These are phyloP conservation scores for Liparis tanakae DNA, from an alignment of 2,797 vertebrate species.

Conservation along the genomic window DNA sequence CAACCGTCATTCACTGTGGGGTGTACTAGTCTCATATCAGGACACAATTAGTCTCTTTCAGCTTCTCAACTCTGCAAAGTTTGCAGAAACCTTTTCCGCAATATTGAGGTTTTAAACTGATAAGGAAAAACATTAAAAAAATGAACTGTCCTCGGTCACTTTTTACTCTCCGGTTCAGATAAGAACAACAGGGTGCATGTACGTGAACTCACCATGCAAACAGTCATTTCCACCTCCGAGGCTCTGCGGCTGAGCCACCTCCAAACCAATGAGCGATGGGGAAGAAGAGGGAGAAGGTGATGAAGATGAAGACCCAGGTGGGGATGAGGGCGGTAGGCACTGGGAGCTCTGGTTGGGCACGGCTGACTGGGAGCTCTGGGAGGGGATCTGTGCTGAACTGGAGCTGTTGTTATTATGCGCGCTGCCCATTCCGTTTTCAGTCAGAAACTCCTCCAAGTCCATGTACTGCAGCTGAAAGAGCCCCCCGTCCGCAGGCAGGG, in stretches of 20 bases:
- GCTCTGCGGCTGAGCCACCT: conserved; percentile 80
- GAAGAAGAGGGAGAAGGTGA: conserved; percentile 80
- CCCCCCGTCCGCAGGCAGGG: conserved; percentile 87
- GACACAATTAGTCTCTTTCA: conserved; percentile 55
- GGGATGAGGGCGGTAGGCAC: conserved; percentile 83
- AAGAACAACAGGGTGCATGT: conserved; percentile 18
- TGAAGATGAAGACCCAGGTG: conserved; percentile 78
- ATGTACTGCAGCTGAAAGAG: conserved; percentile 93
- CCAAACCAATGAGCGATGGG: conserved; percentile 83
- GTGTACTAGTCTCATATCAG: conserved; percentile 45
- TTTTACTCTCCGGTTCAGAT: conserved; percentile 7
- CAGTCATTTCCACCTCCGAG: conserved; percentile 78
- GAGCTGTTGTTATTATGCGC: conserved; percentile 83
- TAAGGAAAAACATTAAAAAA: conserved; percentile 49
- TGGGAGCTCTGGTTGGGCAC: conserved; percentile 87
- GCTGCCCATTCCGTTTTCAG: conserved; percentile 90
- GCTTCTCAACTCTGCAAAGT: conserved; percentile 45
- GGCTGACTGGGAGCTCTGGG: conserved; percentile 85
- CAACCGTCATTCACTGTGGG: conserved; percentile 43
- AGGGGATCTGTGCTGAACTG: conserved; percentile 85
- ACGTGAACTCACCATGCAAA: conserved; percentile 81
- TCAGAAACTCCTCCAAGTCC: conserved; percentile 94
- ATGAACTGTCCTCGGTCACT: conserved; percentile 22
- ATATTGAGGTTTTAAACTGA: conserved; percentile 40
- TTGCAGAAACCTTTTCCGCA: conserved; percentile 29